Conservation (phyloP, 2,888 invertebrate species). For the Sesamia inferens region DNA sequence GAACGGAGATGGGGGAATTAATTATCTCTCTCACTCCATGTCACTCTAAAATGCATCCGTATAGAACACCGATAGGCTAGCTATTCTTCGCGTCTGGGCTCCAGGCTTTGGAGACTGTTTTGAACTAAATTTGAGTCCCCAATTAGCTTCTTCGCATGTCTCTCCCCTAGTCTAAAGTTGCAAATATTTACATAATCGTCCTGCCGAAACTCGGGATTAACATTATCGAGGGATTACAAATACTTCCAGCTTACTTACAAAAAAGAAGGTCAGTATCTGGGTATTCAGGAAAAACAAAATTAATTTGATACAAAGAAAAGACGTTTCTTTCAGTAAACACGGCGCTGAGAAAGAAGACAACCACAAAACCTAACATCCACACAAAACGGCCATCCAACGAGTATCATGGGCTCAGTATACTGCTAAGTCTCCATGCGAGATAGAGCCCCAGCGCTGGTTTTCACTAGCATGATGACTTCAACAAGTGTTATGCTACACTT, state of each 20-base stretch:
- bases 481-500: background rate
- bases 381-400: background rate
- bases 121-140: too few relatives aligned
- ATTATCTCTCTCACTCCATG: too few relatives aligned
- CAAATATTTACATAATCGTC: too few relatives aligned
- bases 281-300: background rate
- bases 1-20: too few relatives aligned
- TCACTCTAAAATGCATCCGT: too few relatives aligned
- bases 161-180: too few relatives aligned
- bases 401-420: background rate
- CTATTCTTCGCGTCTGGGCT: too few relatives aligned
- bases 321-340: background rate
- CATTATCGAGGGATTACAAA: background rate
- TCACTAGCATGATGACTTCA: background rate
- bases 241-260: background rate
- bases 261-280: background rate
- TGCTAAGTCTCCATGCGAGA: background rate
- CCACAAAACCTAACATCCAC: background rate
- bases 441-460: background rate
- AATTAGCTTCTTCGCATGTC: too few relatives aligned
- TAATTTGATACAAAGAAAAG: background rate
- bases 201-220: background rate
- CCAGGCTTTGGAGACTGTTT: too few relatives aligned
- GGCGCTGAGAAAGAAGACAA: background rate
- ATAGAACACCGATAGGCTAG: too few relatives aligned